Evolutionary conservation across 2,888 invertebrate species (phyloP).

Genomic region (Drosophila colorata): DNA sequence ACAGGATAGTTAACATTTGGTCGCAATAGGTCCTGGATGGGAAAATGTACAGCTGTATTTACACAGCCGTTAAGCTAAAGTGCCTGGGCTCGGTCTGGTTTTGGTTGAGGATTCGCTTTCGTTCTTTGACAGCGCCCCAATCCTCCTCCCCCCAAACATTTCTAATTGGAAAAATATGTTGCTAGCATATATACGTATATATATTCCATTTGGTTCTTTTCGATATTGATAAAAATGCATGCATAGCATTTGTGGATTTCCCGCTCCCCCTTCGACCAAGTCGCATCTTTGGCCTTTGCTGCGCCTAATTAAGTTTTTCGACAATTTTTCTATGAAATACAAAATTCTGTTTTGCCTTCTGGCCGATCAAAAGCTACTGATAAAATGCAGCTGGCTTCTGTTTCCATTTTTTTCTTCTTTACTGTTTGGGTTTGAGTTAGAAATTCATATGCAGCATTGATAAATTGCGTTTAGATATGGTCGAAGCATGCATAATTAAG

Average conservation of each 20-base stretch:
- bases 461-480: conserved; percentile 50
- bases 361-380: conserved; percentile 53
- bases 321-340: conserved; percentile 27
- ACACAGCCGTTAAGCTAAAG: conserved; percentile 64
- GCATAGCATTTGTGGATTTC: conserved; percentile 9
- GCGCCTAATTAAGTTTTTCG: conserved; percentile 50
- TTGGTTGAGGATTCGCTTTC: conserved; percentile 6
- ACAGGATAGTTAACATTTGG: conserved; percentile 78
- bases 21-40: conserved; percentile 28
- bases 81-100: conserved; percentile 31
- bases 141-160: conserved; percentile 40
- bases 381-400: conserved; percentile 57
- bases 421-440: conserved; percentile 2
- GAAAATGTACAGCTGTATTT: conserved; percentile 70
- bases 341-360: conserved; percentile 11
- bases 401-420: conserved; percentile 2
- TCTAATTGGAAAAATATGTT: conserved; percentile 76
- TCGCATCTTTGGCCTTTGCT: background rate
- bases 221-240: conserved; percentile 30
- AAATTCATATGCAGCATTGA: conserved; percentile 34
- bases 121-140: conserved; percentile 24
- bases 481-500: conserved; percentile 46
- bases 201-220: conserved; percentile 30
- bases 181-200: conserved; percentile 2
- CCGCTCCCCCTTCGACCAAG: background rate